Conservation (phyloP, 2,797 vertebrate species). For the Triplophysa bombifrons region DNA sequence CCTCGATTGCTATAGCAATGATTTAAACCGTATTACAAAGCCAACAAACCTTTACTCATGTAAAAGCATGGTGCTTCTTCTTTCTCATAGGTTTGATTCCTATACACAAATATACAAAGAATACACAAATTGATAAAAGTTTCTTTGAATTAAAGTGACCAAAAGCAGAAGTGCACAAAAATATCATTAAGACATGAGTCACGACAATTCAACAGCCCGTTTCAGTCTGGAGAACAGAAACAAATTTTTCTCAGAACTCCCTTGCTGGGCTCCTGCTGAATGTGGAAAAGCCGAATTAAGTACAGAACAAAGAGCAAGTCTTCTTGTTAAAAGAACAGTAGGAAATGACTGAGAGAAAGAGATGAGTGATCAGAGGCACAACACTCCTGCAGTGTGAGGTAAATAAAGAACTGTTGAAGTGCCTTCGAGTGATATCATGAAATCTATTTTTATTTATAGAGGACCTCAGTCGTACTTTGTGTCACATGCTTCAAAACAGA, state of each 20-base stretch:
- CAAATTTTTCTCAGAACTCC: slow-evolving; percentile 18
- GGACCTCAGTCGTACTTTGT: background rate
- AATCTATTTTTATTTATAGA: background rate
- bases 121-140: background rate
- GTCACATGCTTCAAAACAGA: background rate
- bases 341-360: background rate
- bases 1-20: too few species aligned
- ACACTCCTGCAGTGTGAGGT: background rate
- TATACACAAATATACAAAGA: too few species aligned
- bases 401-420: slow-evolving; percentile 6
- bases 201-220: background rate
- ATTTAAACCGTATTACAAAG: too few species aligned
- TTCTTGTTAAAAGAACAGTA: slow-evolving; percentile 8
- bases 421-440: background rate
- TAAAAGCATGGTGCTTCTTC: too few species aligned
- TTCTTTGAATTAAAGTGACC: background rate
- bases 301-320: background rate
- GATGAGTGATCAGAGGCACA: background rate
- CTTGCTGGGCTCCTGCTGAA: slow-evolving; percentile 31
- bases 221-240: slow-evolving; percentile 7
- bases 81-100: too few species aligned
- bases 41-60: too few species aligned
- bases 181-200: too few species aligned
- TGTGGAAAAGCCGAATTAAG: background rate
- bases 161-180: background rate